These are phyloP conservation scores for Crocuta crocuta DNA, from an alignment of 2,113 vertebrate species.

Conservation along the genomic window DNA sequence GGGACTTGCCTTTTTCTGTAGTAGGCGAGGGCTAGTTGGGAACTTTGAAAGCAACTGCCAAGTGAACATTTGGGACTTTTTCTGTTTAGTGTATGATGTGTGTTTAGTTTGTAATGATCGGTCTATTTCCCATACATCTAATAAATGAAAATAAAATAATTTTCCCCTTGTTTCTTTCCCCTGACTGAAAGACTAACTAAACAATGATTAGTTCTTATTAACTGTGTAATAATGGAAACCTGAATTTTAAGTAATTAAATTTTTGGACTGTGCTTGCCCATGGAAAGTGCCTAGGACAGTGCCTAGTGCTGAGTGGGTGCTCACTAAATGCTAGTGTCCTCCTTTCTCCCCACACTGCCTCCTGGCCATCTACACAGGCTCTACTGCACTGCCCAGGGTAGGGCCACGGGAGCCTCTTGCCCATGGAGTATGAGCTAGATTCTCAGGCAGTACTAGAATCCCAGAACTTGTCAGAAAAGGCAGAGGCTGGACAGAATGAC, in stretches of 20 bases:
- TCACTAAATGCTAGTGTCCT: background rate
- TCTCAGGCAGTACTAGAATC: constrained; percentile 21
- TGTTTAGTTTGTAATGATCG: constrained; percentile 8
- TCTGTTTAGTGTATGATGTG: background rate
- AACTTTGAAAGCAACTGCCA: background rate
- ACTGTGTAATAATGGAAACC: background rate
- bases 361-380: background rate
- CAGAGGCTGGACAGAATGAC: background rate
- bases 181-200: background rate
- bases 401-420: background rate
- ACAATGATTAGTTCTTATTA: constrained; percentile 24
- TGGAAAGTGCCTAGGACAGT: background rate
- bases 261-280: background rate
- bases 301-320: background rate
- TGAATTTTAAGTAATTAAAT: background rate
- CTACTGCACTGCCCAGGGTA: background rate
- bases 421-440: background rate
- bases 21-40: background rate
- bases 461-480: background rate
- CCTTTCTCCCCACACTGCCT: background rate
- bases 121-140: background rate
- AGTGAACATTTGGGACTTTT: background rate
- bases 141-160: background rate
- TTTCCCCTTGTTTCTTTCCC: background rate
- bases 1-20: background rate